phyloP scores from a whole-genome alignment of 2,113 vertebrate genomes.

The Dipodomys spectabilis region DNA sequence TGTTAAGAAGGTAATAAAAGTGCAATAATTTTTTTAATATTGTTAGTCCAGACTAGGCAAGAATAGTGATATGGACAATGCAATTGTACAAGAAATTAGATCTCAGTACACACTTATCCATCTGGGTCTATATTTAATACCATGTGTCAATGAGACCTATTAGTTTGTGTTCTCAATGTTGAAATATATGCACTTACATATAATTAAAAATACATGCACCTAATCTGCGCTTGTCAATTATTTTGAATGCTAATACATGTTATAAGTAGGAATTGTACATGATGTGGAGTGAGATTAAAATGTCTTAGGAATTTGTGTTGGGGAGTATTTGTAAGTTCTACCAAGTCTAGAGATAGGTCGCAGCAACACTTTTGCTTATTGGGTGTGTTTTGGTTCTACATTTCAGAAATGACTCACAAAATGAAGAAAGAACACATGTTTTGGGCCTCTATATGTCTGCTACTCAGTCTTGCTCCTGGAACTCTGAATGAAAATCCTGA shows the following conservation, averaged over 20 bases:
- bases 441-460: conserved; percentile 57
- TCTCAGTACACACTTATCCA: background rate
- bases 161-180: background rate
- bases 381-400: conserved; percentile 24
- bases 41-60: background rate
- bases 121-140: background rate
- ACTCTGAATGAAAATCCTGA: conserved; percentile 13
- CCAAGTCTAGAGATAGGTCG: background rate
- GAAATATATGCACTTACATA: background rate
- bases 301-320: background rate
- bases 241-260: background rate
- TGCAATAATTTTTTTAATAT: background rate
- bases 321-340: background rate
- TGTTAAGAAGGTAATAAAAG: background rate
- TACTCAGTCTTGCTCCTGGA: conserved; percentile 20
- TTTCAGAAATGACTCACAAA: conserved; percentile 73
- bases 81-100: background rate
- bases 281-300: background rate
- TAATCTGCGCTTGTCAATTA: background rate
- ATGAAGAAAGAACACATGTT: conserved; percentile 66
- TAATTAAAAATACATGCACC: background rate
- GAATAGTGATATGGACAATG: background rate
- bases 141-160: too few relatives aligned
- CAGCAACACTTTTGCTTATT: background rate
- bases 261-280: background rate